Percentiles rank a stretch among this genome's conserved stretches.
Conservation (phyloP, 2,888 invertebrate species). For the Artemia sinica region DNA sequence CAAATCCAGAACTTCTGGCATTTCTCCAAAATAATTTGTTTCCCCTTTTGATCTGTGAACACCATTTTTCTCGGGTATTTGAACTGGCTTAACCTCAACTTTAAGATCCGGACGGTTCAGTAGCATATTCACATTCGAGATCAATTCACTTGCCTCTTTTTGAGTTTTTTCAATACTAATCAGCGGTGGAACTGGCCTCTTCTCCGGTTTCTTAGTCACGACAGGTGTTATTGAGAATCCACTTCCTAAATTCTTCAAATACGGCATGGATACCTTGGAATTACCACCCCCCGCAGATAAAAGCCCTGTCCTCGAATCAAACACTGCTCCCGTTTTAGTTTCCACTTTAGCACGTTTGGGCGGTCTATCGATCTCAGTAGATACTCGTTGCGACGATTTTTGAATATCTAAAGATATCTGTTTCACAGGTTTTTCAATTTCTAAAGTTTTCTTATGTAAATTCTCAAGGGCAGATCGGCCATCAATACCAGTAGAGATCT, state of each 20-base stretch:
- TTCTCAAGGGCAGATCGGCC: conserved; percentile 8
- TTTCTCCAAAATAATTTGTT: no score
- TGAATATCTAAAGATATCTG: no score
- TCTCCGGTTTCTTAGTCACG: neutral
- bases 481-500: conserved; percentile 9
- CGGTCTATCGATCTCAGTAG: neutral
- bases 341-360: neutral
- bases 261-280: neutral
- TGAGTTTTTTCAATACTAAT: conserved; percentile 11
- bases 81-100: conserved; percentile 13
- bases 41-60: no score
- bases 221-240: conserved; percentile 7
- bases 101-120: conserved; percentile 11
- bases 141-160: conserved; percentile 9
- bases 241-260: conserved; percentile 6
- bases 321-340: conserved; percentile 1
- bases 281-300: neutral
- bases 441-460: neutral
- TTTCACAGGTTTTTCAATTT: no score
- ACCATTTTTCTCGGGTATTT: neutral
- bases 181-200: conserved; percentile 11
- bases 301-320: conserved; percentile 3
- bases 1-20: neutral
- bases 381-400: no score
- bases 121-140: conserved; percentile 8